Conservation (phyloP, 1,140 invertebrate genomes). For the Pseudomyrmex gracilis region DNA sequence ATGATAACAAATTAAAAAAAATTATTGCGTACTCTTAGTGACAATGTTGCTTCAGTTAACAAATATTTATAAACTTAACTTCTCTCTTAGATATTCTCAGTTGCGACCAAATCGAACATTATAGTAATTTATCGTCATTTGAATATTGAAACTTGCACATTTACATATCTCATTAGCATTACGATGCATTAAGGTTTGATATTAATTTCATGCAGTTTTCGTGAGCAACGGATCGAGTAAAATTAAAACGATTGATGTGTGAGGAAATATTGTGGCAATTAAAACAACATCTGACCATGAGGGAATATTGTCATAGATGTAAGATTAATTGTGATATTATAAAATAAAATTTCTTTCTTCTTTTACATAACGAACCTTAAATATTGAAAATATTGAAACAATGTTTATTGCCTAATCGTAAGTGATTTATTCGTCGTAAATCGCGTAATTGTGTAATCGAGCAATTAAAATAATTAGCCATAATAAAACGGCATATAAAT, state of each 20-base stretch:
- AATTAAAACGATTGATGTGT: background rate
- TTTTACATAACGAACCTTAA: background rate
- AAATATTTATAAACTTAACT: background rate
- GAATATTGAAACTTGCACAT: slow-evolving; percentile 40
- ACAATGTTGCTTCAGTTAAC: background rate
- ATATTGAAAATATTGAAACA: slow-evolving; percentile 6
- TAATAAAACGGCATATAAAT: too few relatives aligned
- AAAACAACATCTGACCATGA: too few relatives aligned
- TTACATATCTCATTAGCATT: slow-evolving; percentile 17
- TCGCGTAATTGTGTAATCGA: background rate
- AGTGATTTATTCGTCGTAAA: background rate
- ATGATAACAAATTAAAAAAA: too few relatives aligned
- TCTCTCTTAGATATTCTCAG: background rate
- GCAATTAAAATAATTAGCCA: background rate
- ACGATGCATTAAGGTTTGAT: background rate
- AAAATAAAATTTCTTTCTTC: too few relatives aligned
- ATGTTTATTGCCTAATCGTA: background rate
- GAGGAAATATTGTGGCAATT: too few relatives aligned
- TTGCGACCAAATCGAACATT: slow-evolving; percentile 4
- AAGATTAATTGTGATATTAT: too few relatives aligned
- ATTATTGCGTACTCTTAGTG: too few relatives aligned
- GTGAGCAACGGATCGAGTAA: background rate
- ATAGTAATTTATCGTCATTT: slow-evolving; percentile 7
- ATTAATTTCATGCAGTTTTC: slow-evolving; percentile 26
- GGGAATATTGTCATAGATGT: too few relatives aligned